Conservation (phyloP, 1,140 invertebrate genomes). For the Macrosteles quadrilineatus region DNA sequence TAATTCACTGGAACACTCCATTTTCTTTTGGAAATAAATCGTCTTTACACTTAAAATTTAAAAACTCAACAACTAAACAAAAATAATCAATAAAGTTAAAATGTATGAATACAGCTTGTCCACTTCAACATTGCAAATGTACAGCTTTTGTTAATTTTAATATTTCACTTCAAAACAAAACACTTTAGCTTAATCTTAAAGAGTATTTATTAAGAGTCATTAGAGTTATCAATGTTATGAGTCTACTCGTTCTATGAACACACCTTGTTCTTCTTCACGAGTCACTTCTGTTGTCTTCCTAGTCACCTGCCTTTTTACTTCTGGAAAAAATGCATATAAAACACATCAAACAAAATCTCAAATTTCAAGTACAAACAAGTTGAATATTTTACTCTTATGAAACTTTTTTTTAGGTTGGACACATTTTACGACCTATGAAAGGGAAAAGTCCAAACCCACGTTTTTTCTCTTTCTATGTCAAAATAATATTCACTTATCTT, state of each 20-base stretch:
- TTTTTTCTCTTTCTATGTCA: no score
- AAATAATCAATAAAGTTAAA: constrained; percentile 3
- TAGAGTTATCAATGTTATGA: not conserved
- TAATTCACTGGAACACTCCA: not conserved
- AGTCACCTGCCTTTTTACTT: constrained; percentile 16
- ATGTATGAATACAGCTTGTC: constrained; percentile 15
- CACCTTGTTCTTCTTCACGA: constrained; percentile 13
- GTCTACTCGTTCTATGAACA: constrained; percentile 18
- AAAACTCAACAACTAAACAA: not conserved
- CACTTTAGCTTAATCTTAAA: not conserved
- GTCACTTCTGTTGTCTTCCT: constrained; percentile 3
- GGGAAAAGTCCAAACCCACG: no score
- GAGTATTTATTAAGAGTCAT: no score
- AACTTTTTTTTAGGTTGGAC: no score
- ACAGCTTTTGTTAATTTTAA: constrained; percentile 16
- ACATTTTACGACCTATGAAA: no score
- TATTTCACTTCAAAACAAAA: not conserved
- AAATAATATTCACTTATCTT: no score
- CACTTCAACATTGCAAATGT: constrained; percentile 22
- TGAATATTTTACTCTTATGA: no score
- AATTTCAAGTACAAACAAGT: no score
- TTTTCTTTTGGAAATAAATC: not conserved
- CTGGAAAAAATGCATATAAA: no score
- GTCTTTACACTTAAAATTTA: no score
- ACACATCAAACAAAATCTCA: no score